Percentiles rank a stretch among this genome's conserved stretches.
Conservation (phyloP, 2,888 invertebrate genomes). For the Criorhina ranunculi region DNA sequence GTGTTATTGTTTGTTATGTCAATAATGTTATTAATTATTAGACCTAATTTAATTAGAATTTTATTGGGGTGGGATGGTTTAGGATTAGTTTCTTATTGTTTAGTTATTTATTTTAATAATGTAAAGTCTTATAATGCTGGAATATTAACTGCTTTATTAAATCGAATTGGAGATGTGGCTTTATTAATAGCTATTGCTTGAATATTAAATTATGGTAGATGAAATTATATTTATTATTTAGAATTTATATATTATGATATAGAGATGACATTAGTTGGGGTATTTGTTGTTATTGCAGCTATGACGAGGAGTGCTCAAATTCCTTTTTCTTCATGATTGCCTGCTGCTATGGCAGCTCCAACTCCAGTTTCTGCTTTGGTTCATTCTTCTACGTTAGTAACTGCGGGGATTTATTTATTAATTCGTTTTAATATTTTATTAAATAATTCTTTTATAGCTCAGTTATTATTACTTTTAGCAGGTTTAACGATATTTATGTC, state of each 20-base stretch:
- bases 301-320: conserved; percentile 93
- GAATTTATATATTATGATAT: conserved; percentile 85
- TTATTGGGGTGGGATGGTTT: conserved; percentile 90
- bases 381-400: conserved; percentile 92
- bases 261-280: conserved; percentile 84
- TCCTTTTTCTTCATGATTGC: conserved; percentile 91
- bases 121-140: conserved; percentile 89
- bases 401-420: conserved; percentile 90
- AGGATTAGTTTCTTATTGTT: conserved; percentile 90
- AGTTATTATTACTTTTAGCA: conserved; percentile 86
- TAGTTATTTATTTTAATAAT: conserved; percentile 87
- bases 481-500: conserved; percentile 87
- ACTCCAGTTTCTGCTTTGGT: conserved; percentile 91
- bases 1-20: conserved; percentile 88
- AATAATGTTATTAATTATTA: conserved; percentile 89
- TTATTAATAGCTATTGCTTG: conserved; percentile 87
- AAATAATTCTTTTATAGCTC: conserved; percentile 83
- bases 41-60: conserved; percentile 89
- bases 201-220: conserved; percentile 86
- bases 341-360: conserved; percentile 91
- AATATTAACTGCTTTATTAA: conserved; percentile 89
- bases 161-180: conserved; percentile 90
- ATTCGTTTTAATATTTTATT: conserved; percentile 88
- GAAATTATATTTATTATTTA: conserved; percentile 86
- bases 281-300: conserved; percentile 86